Conservation (phyloP, 2,797 vertebrate genomes). For the Dermochelys coriacea region DNA sequence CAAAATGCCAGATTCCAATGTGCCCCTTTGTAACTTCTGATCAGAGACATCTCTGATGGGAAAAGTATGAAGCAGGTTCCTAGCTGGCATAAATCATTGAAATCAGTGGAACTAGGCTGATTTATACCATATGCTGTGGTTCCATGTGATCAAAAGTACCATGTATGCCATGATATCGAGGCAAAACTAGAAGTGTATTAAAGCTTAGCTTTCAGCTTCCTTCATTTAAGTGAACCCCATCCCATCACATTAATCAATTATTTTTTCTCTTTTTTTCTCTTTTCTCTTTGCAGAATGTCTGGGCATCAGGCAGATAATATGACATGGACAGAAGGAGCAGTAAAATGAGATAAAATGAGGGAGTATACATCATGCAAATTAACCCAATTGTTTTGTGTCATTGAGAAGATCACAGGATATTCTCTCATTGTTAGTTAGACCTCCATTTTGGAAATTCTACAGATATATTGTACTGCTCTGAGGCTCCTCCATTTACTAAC, state of each 20-base stretch:
- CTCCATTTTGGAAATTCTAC: not conserved
- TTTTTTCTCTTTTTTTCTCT: conserved; percentile 46
- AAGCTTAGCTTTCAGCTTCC: not conserved
- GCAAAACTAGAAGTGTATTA: not conserved
- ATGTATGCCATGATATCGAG: not conserved
- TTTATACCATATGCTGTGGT: not conserved
- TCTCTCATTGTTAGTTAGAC: not conserved
- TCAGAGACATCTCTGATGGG: rapidly evolving
- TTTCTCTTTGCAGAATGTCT: conserved; percentile 30
- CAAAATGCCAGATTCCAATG: too few relatives aligned
- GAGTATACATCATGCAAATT: conserved; percentile 32
- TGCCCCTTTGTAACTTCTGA: not conserved
- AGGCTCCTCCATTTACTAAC: not conserved
- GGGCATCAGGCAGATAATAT: not conserved
- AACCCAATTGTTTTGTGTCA: not conserved
- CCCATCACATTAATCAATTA: not conserved
- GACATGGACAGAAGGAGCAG: not conserved
- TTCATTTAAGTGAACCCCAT: not conserved
- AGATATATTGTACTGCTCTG: not conserved
- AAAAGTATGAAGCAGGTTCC: not conserved
- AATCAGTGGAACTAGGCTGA: not conserved
- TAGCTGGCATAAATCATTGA: rapidly evolving
- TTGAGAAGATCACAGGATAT: not conserved
- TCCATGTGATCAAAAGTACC: not conserved
- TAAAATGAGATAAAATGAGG: conserved; percentile 23